Percentiles rank a stretch among this genome's conserved stretches.
These are phyloP conservation scores for Dendrolimus kikuchii DNA, from an alignment of 1,140 invertebrate genomes.

Conservation along the genomic window DNA sequence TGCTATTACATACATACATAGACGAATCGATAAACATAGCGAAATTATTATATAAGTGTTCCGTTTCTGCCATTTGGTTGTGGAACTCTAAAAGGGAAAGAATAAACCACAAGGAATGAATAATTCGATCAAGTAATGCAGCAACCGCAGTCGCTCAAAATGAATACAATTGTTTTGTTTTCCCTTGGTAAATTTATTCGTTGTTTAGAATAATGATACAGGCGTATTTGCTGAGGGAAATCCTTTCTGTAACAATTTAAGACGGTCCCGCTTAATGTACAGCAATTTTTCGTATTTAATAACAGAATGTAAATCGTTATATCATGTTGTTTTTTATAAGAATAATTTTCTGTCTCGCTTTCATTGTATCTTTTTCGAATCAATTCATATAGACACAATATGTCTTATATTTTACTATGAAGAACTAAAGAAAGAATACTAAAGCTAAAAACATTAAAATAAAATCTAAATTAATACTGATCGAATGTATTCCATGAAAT, in stretches of 20 bases:
- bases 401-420: no score
- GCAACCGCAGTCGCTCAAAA: conserved; percentile 54
- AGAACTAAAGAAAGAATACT: no score
- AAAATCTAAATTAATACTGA: no score
- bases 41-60: no score
- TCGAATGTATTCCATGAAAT: no score
- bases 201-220: conserved; percentile 67
- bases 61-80: no score
- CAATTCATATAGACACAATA: no score
- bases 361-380: no score
- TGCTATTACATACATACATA: no score
- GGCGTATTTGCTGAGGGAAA: conserved; percentile 55
- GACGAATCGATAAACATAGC: not conserved
- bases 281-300: conserved; percentile 55
- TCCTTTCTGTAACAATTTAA: conserved; percentile 64
- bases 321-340: no score
- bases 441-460: no score
- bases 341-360: no score
- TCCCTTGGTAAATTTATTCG: conserved; percentile 62
- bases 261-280: conserved; percentile 47
- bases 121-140: conserved; percentile 63
- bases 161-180: conserved; percentile 68
- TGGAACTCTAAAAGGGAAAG: conserved; percentile 4
- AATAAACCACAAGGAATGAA: conserved; percentile 38
- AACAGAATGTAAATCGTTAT: conserved; percentile 39